Percentiles rank a stretch among this genome's conserved stretches.
phyloP scores from a whole-genome alignment of 2,888 invertebrate species.

The Cryptosula pallasiana region DNA sequence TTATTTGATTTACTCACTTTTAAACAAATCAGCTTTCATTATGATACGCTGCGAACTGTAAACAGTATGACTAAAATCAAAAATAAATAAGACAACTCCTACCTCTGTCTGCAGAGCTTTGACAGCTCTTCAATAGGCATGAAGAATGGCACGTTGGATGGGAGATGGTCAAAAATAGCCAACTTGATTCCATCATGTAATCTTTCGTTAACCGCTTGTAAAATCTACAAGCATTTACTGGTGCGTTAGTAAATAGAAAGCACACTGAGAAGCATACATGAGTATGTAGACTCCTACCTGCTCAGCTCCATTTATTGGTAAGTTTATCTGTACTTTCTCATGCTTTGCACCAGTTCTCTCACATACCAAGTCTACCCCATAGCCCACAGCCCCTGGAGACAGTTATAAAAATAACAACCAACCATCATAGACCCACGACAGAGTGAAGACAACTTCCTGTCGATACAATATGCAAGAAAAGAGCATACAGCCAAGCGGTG shows the following conservation, averaged over 20 bases:
- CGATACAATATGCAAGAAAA: too few relatives aligned
- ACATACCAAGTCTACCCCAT: conserved; percentile 38
- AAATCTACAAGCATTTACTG: conserved; percentile 16
- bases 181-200: conserved; percentile 32
- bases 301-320: conserved; percentile 35
- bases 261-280: neutral
- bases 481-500: too few relatives aligned
- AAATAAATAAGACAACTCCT: too few relatives aligned
- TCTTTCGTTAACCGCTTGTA: conserved; percentile 18
- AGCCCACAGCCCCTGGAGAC: conserved; percentile 43
- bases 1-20: too few relatives aligned
- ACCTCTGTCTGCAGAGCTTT: too few relatives aligned
- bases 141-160: conserved; percentile 47
- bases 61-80: too few relatives aligned
- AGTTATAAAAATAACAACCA: neutral
- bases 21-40: too few relatives aligned
- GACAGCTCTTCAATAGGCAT: conserved; percentile 42
- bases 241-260: neutral
- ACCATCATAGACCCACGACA: too few relatives aligned
- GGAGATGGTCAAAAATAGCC: conserved; percentile 50
- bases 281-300: conserved; percentile 27
- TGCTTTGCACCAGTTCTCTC: conserved; percentile 36
- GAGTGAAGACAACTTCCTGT: too few relatives aligned
- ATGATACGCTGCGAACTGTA: too few relatives aligned
- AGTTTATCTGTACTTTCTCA: conserved; percentile 34